Conservation (phyloP, 2,113 vertebrate species). For the Mystacornis crossleyi region DNA sequence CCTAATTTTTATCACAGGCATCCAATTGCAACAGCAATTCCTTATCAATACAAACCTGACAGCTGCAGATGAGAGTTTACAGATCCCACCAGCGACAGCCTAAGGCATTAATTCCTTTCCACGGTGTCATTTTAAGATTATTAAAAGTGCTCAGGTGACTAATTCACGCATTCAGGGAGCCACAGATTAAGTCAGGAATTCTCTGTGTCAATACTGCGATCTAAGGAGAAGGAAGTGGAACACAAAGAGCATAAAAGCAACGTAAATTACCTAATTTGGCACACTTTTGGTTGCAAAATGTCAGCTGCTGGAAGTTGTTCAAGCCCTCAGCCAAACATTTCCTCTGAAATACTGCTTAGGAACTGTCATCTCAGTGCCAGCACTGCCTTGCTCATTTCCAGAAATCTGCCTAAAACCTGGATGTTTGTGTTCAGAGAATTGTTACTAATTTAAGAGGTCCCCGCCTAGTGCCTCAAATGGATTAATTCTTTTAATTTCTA, state of each 20-base stretch:
- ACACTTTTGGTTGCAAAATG: neutral
- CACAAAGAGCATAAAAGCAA: neutral
- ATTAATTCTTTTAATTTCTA: neutral
- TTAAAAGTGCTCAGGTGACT: neutral
- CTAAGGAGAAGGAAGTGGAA: neutral
- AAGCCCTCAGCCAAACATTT: neutral
- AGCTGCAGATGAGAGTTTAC: neutral
- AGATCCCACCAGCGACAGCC: neutral
- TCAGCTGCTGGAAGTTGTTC: neutral
- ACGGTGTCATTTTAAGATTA: neutral
- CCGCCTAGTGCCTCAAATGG: neutral
- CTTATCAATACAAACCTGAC: neutral
- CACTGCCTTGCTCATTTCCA: conserved; percentile 10
- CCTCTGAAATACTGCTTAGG: neutral
- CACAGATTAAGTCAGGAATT: neutral
- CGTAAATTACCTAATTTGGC: neutral
- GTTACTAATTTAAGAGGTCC: conserved; percentile 11
- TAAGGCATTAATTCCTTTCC: neutral
- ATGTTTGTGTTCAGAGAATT: neutral
- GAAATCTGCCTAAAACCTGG: neutral
- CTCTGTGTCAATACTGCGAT: neutral
- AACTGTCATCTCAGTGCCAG: neutral
- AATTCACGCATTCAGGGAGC: neutral
- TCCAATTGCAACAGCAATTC: neutral
- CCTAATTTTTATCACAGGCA: neutral